These are phyloP conservation scores for Callaeas wilsoni DNA, from an alignment of 2,113 vertebrate species.

Conservation along the genomic window DNA sequence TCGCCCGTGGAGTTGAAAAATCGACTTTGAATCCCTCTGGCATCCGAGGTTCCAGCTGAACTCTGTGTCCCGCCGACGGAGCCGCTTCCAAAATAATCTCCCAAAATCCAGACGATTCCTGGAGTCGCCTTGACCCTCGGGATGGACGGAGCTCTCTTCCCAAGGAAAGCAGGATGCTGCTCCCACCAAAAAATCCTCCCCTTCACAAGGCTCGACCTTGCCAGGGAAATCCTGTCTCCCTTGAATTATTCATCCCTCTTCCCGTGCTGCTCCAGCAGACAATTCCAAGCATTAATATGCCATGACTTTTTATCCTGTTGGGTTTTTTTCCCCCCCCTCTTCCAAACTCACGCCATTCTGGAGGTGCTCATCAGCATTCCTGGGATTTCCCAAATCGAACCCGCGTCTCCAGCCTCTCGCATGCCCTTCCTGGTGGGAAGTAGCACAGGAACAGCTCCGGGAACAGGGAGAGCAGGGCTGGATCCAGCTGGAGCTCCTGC, in stretches of 20 bases:
- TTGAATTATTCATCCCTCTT: constrained; percentile 78
- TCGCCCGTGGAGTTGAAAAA: constrained; percentile 59
- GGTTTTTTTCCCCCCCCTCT: neutral
- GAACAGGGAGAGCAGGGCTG: neutral
- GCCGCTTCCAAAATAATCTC: constrained; percentile 24
- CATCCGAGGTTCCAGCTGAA: constrained; percentile 44
- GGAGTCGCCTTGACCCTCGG: constrained; percentile 36
- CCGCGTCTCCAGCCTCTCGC: neutral
- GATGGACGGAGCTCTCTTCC: constrained; percentile 28
- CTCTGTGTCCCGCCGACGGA: constrained; percentile 15
- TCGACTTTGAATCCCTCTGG: constrained; percentile 65
- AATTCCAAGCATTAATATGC: constrained; percentile 69
- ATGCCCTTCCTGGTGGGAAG: neutral
- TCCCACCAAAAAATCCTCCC: constrained; percentile 56
- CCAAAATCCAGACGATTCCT: neutral
- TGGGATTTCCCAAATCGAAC: neutral
- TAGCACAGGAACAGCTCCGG: neutral
- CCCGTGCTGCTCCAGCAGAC: constrained; percentile 53
- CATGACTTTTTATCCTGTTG: constrained; percentile 41
- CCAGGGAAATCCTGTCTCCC: constrained; percentile 57
- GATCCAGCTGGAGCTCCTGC: neutral
- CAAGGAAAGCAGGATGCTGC: constrained; percentile 33
- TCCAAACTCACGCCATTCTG: fast-evolving
- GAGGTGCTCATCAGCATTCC: neutral
- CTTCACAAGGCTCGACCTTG: constrained; percentile 77